Base-by-base conservation (phyloP, 1,140 invertebrate genomes). In the Trissolcus basalis region DNA sequence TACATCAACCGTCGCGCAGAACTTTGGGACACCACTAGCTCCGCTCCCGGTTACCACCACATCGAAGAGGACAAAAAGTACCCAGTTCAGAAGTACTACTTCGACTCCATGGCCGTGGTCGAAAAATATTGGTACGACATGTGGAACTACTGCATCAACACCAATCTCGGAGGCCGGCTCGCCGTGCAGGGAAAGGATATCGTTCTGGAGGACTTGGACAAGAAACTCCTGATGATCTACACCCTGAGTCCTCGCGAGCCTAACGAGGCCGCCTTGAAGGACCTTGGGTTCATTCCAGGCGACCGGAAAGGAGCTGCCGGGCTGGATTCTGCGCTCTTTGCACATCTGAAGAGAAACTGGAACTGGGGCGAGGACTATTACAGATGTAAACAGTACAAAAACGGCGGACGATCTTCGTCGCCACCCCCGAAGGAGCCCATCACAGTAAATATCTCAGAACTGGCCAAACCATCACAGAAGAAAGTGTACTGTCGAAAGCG, bases 71-170 rank as follows among this genome's bases (percentile, higher is more conserved):
- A 43, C 1, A 90, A 90, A 32, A 80, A 86, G 1, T 94, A 94
- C 81, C 85, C 89, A 0, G 71, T 83, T 9, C 82, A 89, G 0
- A 81, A 80, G 0, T 95, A 92, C 77, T 61, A 83, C 15, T 94
- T 96, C 69, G 69, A 88, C 0, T 87, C 82, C 2, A 79, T 90
- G 0, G 79, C 90, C 7, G 89, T 91, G 67, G 83, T 95, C 0
- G 90, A 92, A 8, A 89, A 90, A n/a, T 95, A 93, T 82, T 96
- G 94, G 94, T 90, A 90, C 54, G 91, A 93, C 45, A 86, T 95
- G 82, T 91, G 92, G 89, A 90, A 89, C 27, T 92, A 92, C 45
- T 92, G 92, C 68, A 89, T 93, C 15, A 90, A 91, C 61, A 94
- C 93, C 0, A 90, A 89, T 39, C 81, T 94, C 9, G 93, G 93